A percentile compares a stretch with the other conserved stretches of the same genome.
Conservation (phyloP, 2,888 invertebrate genomes). For the Peribatodes rhomboidaria region DNA sequence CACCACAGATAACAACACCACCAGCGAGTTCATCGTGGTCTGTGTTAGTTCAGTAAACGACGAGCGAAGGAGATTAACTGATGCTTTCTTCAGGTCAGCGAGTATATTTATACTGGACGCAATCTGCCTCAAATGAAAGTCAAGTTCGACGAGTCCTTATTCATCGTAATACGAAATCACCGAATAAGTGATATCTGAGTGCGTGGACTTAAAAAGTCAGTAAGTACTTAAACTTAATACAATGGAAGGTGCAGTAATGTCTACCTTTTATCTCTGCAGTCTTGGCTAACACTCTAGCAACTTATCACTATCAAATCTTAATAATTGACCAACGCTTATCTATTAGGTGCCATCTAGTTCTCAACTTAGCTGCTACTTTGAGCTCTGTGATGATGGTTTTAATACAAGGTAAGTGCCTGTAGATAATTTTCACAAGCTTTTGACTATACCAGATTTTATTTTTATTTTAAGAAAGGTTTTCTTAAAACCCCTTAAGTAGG, state of each 20-base stretch:
- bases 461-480: no score
- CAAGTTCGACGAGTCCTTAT: slow-evolving; percentile 77
- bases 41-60: slow-evolving; percentile 83
- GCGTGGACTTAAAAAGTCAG: slow-evolving; percentile 15
- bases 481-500: no score
- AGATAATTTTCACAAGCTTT: no score
- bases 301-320: not conserved
- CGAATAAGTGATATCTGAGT: slow-evolving; percentile 40
- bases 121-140: slow-evolving; percentile 72
- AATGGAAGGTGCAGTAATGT: slow-evolving; percentile 6
- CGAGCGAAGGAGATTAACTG: slow-evolving; percentile 71
- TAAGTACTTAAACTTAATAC: slow-evolving; percentile 23
- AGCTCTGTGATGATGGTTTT: not conserved
- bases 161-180: slow-evolving; percentile 54
- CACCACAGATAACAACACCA: slow-evolving; percentile 89
- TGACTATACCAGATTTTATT: no score
- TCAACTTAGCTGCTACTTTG: not conserved
- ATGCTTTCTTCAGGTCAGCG: slow-evolving; percentile 72
- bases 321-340: not conserved
- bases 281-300: no score
- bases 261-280: not conserved
- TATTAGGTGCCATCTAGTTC: no score
- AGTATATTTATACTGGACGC: slow-evolving; percentile 74
- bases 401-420: no score
- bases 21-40: slow-evolving; percentile 88